Base-by-base conservation (phyloP, 2,888 invertebrate genomes). In the Agrochola circellaris region DNA sequence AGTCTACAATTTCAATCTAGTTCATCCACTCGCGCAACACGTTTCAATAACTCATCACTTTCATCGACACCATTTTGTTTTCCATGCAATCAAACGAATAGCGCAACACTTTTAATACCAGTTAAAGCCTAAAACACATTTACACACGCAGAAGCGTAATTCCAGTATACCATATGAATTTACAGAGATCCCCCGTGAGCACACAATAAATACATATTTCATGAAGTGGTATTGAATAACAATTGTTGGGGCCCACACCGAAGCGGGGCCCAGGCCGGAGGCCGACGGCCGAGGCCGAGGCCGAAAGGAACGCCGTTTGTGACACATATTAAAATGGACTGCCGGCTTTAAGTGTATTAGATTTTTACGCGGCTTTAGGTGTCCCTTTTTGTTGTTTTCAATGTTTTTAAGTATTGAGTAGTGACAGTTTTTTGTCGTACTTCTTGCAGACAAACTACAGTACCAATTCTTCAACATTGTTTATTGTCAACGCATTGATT, bases 171-270 rank as follows among this genome's bases (percentile, higher is more conserved):
- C 85, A 88, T 92, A 92, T 93, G 93, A 93, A 93, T 92, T 90
- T 89, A 86, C 90, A 87, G 83, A 86, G 81, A 84, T 82, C 87
- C 77, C 87, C 72, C 84, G 87, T 83, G 85, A 79, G 89, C 81
- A 89, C 89, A 91, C 91, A 92, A 93, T 93, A 93, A 93, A 95
- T 95, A 94, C 92, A 95, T 95, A 93, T 95, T 95, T 95, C 95
- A 95, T 95, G 94, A 94, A 94, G 91, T 90, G 87, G 92, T 92
- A 94, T 94, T 94, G 95, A 95, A 94, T 95, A 95, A 93, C 93
- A 94, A 94, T 94, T 83, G 93, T 87, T 85, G 73, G 82, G 83
- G 84, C 80, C 86, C 79, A 78, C 70, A 73, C 83, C 80, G 82
- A 81, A 79, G 79, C 83, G 65, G 81, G 75, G 81, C 79, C 64